phyloP scores from a whole-genome alignment of 2,888 invertebrate genomes.

The Thyatira batis region DNA sequence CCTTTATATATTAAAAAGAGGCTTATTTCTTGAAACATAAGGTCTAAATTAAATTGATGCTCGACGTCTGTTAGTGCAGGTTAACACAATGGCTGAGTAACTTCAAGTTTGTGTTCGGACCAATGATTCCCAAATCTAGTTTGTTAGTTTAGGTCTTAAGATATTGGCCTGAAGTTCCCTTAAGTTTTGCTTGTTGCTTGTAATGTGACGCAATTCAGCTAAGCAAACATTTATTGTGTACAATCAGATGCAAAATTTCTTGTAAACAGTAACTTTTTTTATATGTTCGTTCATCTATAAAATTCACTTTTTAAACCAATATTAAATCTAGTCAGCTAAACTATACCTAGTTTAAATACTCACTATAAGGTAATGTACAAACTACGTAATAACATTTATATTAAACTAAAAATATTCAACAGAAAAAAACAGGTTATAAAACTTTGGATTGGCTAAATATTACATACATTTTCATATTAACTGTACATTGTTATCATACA shows the following conservation, averaged over 20 bases:
- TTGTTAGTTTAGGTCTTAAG: constrained; percentile 61
- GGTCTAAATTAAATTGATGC: constrained; percentile 13
- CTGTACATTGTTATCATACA: neutral
- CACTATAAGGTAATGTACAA: too few relatives aligned
- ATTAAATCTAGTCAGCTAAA: too few relatives aligned
- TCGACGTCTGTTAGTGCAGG: constrained; percentile 12
- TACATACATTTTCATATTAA: neutral
- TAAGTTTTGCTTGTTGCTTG: constrained; percentile 26
- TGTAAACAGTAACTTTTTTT: neutral
- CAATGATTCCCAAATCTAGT: constrained; percentile 58
- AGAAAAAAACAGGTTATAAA: too few relatives aligned
- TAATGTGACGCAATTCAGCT: constrained; percentile 3
- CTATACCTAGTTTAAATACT: too few relatives aligned
- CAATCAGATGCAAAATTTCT: constrained; percentile 2
- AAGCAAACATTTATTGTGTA: constrained; percentile 7
- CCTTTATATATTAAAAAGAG: constrained; percentile 1
- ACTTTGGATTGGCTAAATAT: too few relatives aligned
- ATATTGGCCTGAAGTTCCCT: constrained; percentile 41
- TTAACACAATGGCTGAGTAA: constrained; percentile 20
- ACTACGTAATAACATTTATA: too few relatives aligned
- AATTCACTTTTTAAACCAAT: too few relatives aligned
- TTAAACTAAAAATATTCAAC: too few relatives aligned
- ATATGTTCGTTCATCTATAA: too few relatives aligned
- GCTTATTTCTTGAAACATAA: constrained; percentile 5
- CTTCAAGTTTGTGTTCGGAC: constrained; percentile 43